Base-by-base conservation (phyloP, 2,888 invertebrate species). In the Hyposoter dolosus region DNA sequence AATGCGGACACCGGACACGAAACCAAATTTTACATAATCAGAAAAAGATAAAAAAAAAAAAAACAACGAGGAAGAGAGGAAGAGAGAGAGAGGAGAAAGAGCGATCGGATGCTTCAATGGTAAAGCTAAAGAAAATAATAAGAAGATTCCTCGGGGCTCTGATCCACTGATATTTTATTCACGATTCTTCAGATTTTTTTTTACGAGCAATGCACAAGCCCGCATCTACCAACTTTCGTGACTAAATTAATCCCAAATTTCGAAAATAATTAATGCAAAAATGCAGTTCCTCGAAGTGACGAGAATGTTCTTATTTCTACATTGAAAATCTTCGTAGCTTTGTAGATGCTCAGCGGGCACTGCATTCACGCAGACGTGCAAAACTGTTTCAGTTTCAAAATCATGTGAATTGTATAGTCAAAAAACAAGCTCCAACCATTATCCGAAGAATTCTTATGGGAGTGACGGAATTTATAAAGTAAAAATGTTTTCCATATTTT, bases 11-110 rank as follows among this genome's bases (percentile, higher is more conserved):
- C 23, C 69, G 82, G 63, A 79, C 74, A 75, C 66, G 81, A 78
- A 63, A 63, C 45, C n/a, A 47, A 82, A 72, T 85, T 85, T 85
- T 85, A 63, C 77, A 77, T 71, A 77, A 63, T 71, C 71, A 47
- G 19, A 28, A 40, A 72, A 45, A 45, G 47, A 60, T 19, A 15
- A n/a, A 43, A 19, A 50, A 43, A 19, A 50, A 19, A 65, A 12
- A n/a, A 2, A 50, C 23, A 45, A 19, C 50, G 50, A 65, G 65
- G 12, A 28, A 40, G 40, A 40, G 47, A 47, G 35, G 60, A 12
- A 60, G 43, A 19, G 56, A 60, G 43, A 19, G 56, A 47, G 47
- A 47, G 19, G 19, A 65, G 35, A 40, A 40, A 40, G 40, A 40
- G 40, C 40, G 7, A 40, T 40, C 40, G 40, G 40, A 40, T 40